Evolutionary conservation across 2,113 vertebrate genomes (phyloP), one percentile per base, ranked within the genome.

Genomic region (Corapipo altera): DNA sequence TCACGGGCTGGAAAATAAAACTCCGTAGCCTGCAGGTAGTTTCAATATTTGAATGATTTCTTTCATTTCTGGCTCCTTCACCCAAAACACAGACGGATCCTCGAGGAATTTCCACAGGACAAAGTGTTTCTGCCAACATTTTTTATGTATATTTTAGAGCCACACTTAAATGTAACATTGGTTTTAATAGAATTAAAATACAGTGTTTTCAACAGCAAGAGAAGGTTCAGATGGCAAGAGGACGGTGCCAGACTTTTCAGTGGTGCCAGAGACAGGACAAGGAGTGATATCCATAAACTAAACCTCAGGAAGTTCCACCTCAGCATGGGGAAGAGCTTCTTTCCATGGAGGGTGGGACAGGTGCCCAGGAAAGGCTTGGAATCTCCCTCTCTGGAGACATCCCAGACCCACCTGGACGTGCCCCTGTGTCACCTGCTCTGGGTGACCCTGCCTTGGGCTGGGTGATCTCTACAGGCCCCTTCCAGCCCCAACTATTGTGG

Each of bases 91-190:
- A 13, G 41, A 22, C 3, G 30, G 10, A 3, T 8, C n/a, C n/a
- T n/a, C 19, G 2, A 54, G 41, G 57, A 41, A 20, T 11, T 12
- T 9, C 58, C 66, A 0, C 32, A 23, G 15, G 23, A 11, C 17
- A 10, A 23, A 39, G 17, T 19, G 14, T 23, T 65, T 11, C 32
- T 61, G 37, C 24, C 62, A 41, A 8, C 2, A 2, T 37, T 28
- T 35, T 35, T 8, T 0, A 4, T 3, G 0, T 0, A 0, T 10
- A 6, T 44, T 80, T 73, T 8, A 26, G 57, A 67, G 20, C 19
- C 3, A 7, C 6, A 20, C 8, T 20, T 39, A 18, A 39, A 33
- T 5, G 9, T 3, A 16, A 18, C 3, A 2, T 19, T n/a, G 22
- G 3, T 27, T 54, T 46, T 5, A 30, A 19, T 1, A 11, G 7